Conservation (phyloP, 1,140 invertebrate species). For the Sycobia sp. region DNA sequence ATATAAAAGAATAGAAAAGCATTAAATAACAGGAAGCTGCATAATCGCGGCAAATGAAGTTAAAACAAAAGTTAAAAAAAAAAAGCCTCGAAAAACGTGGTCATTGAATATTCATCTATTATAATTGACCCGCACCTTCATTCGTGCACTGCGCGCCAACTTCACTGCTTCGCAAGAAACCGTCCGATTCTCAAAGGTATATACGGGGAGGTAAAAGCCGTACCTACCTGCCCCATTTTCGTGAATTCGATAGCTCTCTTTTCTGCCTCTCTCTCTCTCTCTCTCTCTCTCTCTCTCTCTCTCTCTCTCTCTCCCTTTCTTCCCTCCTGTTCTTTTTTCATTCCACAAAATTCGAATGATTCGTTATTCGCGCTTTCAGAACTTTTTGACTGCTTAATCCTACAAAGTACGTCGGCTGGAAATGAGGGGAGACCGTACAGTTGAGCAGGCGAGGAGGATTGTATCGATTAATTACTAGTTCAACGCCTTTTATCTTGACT, state of each 20-base stretch:
- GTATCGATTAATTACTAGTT: conserved; percentile 4
- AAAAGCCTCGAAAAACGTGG: too few relatives aligned
- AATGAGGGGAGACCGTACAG: neutral
- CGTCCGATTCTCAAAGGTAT: too few relatives aligned
- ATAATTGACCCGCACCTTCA: conserved; percentile 53
- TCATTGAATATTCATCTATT: conserved; percentile 61
- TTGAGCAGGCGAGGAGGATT: too few relatives aligned
- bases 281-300: neutral
- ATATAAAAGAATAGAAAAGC: too few relatives aligned
- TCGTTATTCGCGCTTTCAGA: conserved; percentile 8
- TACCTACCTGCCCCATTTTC: conserved; percentile 18
- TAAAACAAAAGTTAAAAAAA: too few relatives aligned
- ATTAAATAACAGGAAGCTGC: neutral
- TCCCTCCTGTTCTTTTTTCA: too few relatives aligned
- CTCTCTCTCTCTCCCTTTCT: conserved; percentile 10
- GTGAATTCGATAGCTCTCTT: conserved; percentile 8
- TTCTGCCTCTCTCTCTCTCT: conserved; percentile 1
- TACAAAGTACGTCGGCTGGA: neutral
- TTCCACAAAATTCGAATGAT: neutral
- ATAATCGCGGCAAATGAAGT: too few relatives aligned
- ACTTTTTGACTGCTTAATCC: conserved; percentile 4
- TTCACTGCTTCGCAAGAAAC: neutral
- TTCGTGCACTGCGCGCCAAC: conserved; percentile 37
- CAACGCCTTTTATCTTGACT: too few relatives aligned
- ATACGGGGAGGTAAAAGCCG: conserved; percentile 4